These are phyloP conservation scores for Atherix ibis DNA, from an alignment of 2,888 invertebrate species.

Conservation along the genomic window DNA sequence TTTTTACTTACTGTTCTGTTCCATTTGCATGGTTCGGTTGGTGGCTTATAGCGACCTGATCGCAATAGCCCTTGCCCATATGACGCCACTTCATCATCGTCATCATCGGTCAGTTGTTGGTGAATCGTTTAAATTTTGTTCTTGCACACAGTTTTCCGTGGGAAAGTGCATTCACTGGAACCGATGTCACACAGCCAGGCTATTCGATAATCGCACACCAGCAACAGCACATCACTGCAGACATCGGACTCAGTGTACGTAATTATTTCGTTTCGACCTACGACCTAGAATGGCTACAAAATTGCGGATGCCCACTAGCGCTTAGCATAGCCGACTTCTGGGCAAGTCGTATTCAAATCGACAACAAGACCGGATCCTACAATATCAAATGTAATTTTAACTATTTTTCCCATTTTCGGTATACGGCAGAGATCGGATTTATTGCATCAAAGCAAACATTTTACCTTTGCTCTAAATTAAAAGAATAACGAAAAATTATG, in stretches of 20 bases:
- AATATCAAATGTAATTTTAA: slow-evolving; percentile 38
- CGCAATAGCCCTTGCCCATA: too few species aligned
- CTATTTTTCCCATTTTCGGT: too few species aligned
- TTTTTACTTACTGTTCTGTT: too few species aligned
- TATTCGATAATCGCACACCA: slow-evolving; percentile 40
- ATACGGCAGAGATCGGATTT: too few species aligned
- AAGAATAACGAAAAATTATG: too few species aligned
- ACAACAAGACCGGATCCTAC: slow-evolving; percentile 33
- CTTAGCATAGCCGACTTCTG: slow-evolving; percentile 43
- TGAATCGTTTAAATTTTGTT: too few species aligned
- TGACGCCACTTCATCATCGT: too few species aligned
- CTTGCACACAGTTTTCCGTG: slow-evolving; percentile 38
- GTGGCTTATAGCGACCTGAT: too few species aligned
- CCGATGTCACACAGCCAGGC: slow-evolving; percentile 43
- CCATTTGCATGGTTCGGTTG: too few species aligned
- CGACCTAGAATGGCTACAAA: slow-evolving; percentile 22
- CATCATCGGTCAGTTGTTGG: too few species aligned
- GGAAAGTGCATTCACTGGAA: slow-evolving; percentile 46
- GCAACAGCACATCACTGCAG: slow-evolving; percentile 42
- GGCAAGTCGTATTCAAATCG: slow-evolving; percentile 38
- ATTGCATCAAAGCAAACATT: too few species aligned
- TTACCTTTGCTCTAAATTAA: too few species aligned
- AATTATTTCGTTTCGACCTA: slow-evolving; percentile 20
- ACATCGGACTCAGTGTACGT: slow-evolving; percentile 37
- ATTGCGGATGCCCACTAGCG: slow-evolving; percentile 39